phyloP scores from a whole-genome alignment of 2,888 invertebrate genomes.

The Drosophila borealis region DNA sequence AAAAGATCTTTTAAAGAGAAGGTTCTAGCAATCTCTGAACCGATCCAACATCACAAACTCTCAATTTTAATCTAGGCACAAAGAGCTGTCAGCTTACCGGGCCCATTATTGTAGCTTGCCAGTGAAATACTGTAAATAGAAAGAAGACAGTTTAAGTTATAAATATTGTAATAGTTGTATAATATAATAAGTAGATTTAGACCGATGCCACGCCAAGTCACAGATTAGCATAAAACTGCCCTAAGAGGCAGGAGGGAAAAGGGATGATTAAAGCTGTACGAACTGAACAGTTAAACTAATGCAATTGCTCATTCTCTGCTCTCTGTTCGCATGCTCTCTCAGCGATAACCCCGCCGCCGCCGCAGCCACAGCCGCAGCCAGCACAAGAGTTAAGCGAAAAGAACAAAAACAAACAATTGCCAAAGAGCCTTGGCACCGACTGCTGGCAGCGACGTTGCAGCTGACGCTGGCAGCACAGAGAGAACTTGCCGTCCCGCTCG shows the following conservation, averaged over 20 bases:
- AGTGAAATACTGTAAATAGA: conserved; percentile 97
- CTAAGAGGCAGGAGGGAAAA: not conserved
- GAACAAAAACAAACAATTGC: conserved; percentile 74
- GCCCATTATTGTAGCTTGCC: conserved; percentile 99
- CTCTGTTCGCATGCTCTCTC: not conserved
- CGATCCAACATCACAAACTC: conserved; percentile 4
- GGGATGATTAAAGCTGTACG: not conserved
- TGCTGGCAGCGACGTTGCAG: conserved; percentile 62
- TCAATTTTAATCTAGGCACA: conserved; percentile 10
- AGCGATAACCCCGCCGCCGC: no score
- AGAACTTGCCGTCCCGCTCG: conserved; percentile 44
- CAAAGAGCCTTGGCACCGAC: conserved; percentile 79
- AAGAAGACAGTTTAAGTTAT: conserved; percentile 59
- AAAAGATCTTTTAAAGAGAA: not conserved
- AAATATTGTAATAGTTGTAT: not conserved
- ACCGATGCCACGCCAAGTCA: conserved; percentile 3
- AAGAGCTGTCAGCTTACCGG: conserved; percentile 86
- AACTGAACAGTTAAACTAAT: conserved; percentile 5
- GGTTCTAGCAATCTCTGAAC: not conserved
- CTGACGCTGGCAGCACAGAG: conserved; percentile 32
- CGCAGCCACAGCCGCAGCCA: no score
- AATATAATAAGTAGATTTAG: not conserved
- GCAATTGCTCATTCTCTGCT: conserved; percentile 2
- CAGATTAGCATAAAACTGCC: not conserved
- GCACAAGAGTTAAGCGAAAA: conserved; percentile 36